These are phyloP conservation scores for Crotalus horridus DNA, from an alignment of 2,113 vertebrate species.

Conservation along the genomic window DNA sequence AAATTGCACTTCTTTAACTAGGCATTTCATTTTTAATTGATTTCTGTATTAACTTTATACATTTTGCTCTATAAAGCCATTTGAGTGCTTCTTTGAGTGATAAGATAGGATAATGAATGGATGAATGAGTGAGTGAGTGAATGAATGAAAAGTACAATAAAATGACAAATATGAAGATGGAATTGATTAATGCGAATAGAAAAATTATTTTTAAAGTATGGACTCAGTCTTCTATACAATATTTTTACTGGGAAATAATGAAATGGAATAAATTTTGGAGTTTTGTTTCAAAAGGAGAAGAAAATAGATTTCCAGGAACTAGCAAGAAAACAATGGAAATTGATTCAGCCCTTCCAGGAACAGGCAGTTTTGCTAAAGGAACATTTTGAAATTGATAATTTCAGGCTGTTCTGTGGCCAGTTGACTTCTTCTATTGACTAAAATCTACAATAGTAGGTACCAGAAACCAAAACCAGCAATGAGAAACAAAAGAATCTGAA, in stretches of 20 bases:
- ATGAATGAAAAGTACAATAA: background rate
- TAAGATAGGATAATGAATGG: too few species aligned
- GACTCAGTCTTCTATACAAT: background rate
- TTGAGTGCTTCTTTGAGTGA: too few species aligned
- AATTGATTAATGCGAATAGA: background rate
- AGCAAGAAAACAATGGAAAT: slow-evolving; percentile 2
- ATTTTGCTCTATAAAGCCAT: too few species aligned
- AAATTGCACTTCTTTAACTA: too few species aligned
- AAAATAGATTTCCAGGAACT: background rate
- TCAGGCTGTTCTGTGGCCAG: background rate
- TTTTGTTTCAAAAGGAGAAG: background rate
- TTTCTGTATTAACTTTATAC: too few species aligned
- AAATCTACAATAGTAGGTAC: background rate
- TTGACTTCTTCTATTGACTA: background rate
- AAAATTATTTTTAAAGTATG: background rate
- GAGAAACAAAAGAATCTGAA: background rate
- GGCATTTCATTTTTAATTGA: too few species aligned
- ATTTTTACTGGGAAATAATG: background rate
- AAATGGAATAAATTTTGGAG: background rate
- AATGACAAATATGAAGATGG: background rate
- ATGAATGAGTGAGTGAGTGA: too few species aligned
- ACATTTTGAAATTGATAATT: background rate
- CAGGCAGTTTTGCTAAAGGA: background rate
- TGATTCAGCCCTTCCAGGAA: background rate
- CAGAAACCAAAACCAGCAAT: background rate